Percentiles rank a stretch among this genome's conserved stretches.
phyloP scores from a whole-genome alignment of 2,888 invertebrate species.

The Troides oblongomaculatus region DNA sequence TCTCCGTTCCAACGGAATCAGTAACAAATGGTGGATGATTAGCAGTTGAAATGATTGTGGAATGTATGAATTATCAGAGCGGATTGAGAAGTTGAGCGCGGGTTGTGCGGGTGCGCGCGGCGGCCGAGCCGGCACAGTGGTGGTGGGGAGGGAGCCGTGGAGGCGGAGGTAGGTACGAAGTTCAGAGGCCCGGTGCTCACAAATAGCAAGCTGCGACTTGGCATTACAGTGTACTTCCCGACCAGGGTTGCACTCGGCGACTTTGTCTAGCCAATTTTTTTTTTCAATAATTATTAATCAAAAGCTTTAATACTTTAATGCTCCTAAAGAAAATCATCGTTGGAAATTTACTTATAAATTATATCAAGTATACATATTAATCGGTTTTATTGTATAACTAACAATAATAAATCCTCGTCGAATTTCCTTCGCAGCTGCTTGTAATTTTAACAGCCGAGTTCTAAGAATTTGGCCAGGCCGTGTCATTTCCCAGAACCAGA shows the following conservation, averaged over 20 bases:
- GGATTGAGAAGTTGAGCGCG: conserved; percentile 43
- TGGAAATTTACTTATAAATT: too few relatives aligned
- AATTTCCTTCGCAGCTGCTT: too few relatives aligned
- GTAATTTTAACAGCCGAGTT: background rate
- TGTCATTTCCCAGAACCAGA: conserved; percentile 5
- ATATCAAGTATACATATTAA: too few relatives aligned
- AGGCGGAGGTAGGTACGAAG: conserved; percentile 49
- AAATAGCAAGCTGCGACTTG: conserved; percentile 76
- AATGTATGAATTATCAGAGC: conserved; percentile 52
- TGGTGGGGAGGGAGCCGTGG: conserved; percentile 32
- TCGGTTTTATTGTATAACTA: too few relatives aligned
- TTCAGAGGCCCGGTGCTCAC: conserved; percentile 68
- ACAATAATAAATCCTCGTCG: too few relatives aligned
- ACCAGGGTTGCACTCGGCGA: conserved; percentile 54
- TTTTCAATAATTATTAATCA: too few relatives aligned
- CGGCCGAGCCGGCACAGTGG: too few relatives aligned
- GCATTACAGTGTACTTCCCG: conserved; percentile 64
- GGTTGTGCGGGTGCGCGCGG: background rate
- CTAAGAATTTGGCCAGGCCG: background rate
- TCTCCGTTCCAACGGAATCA: conserved; percentile 23
- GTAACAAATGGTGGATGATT: conserved; percentile 35
- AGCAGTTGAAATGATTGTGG: conserved; percentile 44
- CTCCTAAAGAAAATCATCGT: too few relatives aligned
- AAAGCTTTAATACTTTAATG: too few relatives aligned
- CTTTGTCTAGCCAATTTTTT: conserved; percentile 29